Percentiles rank a stretch among this genome's conserved stretches.
Conservation (phyloP, 2,113 vertebrate species). For the Pseudopodoces humilis region DNA sequence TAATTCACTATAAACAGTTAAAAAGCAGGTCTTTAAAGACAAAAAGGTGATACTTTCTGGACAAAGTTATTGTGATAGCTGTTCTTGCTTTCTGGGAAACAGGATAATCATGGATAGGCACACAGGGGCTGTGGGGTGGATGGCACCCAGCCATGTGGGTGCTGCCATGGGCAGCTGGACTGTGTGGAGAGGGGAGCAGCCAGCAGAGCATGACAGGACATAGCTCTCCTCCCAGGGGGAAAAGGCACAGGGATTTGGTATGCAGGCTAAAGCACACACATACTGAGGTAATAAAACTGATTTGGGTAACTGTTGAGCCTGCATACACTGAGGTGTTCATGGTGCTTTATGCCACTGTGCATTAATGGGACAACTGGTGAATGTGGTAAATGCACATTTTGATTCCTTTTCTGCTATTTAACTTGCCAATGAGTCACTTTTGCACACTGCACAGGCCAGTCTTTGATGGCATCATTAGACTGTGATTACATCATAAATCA, state of each 20-base stretch:
- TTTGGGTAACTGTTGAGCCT: background rate
- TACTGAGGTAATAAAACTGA: background rate
- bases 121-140: no score
- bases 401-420: background rate
- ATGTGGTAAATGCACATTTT: background rate
- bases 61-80: background rate
- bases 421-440: constrained; percentile 14
- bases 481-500: constrained; percentile 21
- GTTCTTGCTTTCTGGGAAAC: background rate
- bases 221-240: background rate
- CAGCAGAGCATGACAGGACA: background rate
- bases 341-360: background rate
- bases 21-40: background rate
- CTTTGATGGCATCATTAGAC: constrained; percentile 7
- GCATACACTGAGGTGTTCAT: background rate
- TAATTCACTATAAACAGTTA: background rate
- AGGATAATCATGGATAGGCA: background rate
- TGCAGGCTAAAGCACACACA: background rate
- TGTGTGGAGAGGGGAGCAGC: background rate
- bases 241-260: background rate
- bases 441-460: background rate
- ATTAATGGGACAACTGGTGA: background rate
- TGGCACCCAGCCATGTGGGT: background rate
- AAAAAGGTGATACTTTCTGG: background rate
- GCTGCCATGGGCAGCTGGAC: accelerated